A percentile compares a stretch with the other conserved stretches of the same genome.
Evolutionary conservation across 2,113 vertebrate species (phyloP).

Genomic region (Pterocles gutturalis): DNA sequence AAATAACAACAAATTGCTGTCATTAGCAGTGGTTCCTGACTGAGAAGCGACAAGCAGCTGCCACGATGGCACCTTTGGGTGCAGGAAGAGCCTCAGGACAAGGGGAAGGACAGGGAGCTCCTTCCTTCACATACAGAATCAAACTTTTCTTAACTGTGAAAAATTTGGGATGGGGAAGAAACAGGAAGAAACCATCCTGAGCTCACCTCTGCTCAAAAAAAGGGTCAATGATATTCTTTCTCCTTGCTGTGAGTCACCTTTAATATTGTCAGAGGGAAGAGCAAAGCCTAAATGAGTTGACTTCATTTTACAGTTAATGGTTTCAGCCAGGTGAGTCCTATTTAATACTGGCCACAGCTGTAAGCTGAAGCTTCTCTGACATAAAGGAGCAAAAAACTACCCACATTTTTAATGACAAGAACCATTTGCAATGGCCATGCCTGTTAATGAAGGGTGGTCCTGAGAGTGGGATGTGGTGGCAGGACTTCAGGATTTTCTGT

Average conservation of each 20-base stretch:
- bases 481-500: background rate
- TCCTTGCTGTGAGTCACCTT: background rate
- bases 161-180: background rate
- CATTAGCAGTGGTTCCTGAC: background rate
- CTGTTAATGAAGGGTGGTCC: background rate
- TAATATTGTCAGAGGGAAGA: background rate
- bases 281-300: too few relatives aligned
- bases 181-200: background rate
- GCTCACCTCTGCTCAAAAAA: background rate
- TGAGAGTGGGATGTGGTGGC: background rate
- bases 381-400: too few relatives aligned
- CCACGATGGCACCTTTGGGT: rapidly evolving
- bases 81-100: background rate
- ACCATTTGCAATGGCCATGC: background rate
- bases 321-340: too few relatives aligned
- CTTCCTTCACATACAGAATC: background rate
- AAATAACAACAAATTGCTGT: conserved; percentile 11
- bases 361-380: too few relatives aligned
- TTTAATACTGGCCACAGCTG: too few relatives aligned
- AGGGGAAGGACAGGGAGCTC: background rate
- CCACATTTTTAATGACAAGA: too few relatives aligned
- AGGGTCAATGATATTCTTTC: background rate
- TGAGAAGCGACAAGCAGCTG: background rate
- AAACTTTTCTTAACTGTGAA: background rate
- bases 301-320: too few relatives aligned